Percentiles rank a stretch among this genome's conserved stretches.
Evolutionary conservation across 2,888 invertebrate genomes (phyloP).

Genomic region (Oscheius sp.): DNA sequence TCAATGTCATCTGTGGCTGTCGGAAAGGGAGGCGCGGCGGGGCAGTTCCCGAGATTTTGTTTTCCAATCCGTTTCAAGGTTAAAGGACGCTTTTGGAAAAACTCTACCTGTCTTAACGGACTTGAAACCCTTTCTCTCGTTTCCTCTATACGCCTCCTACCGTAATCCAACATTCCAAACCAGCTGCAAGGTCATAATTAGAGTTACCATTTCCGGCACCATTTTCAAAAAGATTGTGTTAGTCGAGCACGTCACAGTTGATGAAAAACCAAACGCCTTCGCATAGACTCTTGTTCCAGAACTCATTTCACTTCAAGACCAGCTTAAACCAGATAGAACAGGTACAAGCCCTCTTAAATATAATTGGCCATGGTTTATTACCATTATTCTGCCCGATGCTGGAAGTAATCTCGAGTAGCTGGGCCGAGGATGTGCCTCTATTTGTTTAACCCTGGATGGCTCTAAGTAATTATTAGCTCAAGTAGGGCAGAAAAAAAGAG

Average conservation of each 20-base stretch:
- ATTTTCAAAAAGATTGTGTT: too few species aligned
- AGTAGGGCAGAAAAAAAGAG: too few species aligned
- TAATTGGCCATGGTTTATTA: neutral
- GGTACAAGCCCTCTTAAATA: neutral
- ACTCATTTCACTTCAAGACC: too few species aligned
- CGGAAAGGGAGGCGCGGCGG: slow-evolving; percentile 20
- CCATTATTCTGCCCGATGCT: too few species aligned
- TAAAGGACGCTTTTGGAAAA: slow-evolving; percentile 23
- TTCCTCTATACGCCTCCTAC: neutral
- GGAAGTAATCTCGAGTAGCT: neutral
- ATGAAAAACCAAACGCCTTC: too few species aligned
- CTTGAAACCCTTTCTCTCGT: neutral
- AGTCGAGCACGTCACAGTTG: too few species aligned
- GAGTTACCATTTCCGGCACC: too few species aligned
- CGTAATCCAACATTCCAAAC: too few species aligned
- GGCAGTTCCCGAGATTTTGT: slow-evolving; percentile 26
- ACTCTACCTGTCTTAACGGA: neutral
- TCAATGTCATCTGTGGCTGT: slow-evolving; percentile 26
- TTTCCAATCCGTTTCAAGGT: slow-evolving; percentile 23
- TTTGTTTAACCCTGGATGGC: neutral
- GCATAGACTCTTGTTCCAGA: too few species aligned
- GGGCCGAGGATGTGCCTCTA: neutral
- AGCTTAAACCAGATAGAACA: too few species aligned
- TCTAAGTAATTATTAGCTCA: too few species aligned
- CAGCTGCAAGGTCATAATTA: too few species aligned